Evolutionary conservation across 1,140 invertebrate genomes (phyloP).

Genomic region (Drosophila sp.): DNA sequence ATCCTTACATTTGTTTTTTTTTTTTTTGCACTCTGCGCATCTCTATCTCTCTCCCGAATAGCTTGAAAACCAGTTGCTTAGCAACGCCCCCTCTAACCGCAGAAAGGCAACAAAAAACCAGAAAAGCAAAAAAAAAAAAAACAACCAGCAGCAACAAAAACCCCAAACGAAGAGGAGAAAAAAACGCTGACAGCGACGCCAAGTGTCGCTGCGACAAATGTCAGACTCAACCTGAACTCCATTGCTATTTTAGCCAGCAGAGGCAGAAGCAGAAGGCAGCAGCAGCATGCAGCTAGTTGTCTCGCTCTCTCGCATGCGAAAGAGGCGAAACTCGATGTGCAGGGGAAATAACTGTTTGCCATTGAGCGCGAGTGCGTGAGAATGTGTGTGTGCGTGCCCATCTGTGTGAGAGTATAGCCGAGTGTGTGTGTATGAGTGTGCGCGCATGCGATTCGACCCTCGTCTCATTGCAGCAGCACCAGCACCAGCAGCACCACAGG

Average conservation of each 20-base stretch:
- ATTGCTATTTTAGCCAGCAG: slow-evolving; percentile 64
- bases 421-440: slow-evolving; percentile 34
- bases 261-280: slow-evolving; percentile 10
- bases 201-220: slow-evolving; percentile 64
- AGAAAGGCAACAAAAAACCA: slow-evolving; percentile 27
- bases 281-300: slow-evolving; percentile 35
- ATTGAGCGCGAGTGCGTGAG: slow-evolving; percentile 36
- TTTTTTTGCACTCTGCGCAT: slow-evolving; percentile 67
- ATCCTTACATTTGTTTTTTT: not conserved
- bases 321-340: not conserved
- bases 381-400: slow-evolving; percentile 8
- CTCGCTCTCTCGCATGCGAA: slow-evolving; percentile 28
- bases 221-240: slow-evolving; percentile 68
- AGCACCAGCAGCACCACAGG: slow-evolving; percentile 50
- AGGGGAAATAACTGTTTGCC: slow-evolving; percentile 54
- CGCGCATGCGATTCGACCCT: slow-evolving; percentile 63
- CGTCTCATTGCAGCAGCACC: slow-evolving; percentile 8
- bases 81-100: slow-evolving; percentile 82
- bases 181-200: slow-evolving; percentile 27
- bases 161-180: slow-evolving; percentile 25
- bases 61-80: slow-evolving; percentile 79
- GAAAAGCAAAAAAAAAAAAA: slow-evolving; percentile 11
- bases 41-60: slow-evolving; percentile 56
- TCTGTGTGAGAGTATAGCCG: not conserved
- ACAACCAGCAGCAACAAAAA: slow-evolving; percentile 4